phyloP scores from a whole-genome alignment of 1,140 invertebrate genomes.

The Copidosoma floridanum region DNA sequence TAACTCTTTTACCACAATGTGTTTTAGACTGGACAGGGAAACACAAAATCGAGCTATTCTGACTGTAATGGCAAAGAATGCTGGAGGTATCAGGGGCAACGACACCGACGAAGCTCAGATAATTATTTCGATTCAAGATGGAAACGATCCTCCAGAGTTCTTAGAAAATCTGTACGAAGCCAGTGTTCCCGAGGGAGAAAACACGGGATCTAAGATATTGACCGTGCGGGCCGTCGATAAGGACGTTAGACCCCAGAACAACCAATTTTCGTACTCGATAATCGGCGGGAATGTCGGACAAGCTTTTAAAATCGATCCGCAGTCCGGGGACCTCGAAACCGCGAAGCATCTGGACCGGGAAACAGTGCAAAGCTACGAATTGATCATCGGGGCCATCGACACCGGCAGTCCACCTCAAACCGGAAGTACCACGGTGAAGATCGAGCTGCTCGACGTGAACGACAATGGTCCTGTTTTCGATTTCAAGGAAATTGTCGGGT shows the following conservation, averaged over 20 bases:
- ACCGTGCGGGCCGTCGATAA: constrained; percentile 86
- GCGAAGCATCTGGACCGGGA: constrained; percentile 79
- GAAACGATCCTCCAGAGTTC: constrained; percentile 94
- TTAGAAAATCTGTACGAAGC: constrained; percentile 72
- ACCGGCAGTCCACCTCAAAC: constrained; percentile 84
- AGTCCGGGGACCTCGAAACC: constrained; percentile 79
- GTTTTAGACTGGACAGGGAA: constrained; percentile 74
- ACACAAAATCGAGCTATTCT: constrained; percentile 86
- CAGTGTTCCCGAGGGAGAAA: constrained; percentile 74
- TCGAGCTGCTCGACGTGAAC: constrained; percentile 81
- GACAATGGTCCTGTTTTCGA: constrained; percentile 90
- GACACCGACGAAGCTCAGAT: constrained; percentile 94
- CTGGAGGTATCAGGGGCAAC: constrained; percentile 87
- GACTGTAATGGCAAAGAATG: constrained; percentile 92
- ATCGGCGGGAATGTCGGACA: constrained; percentile 79
- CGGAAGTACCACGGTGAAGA: constrained; percentile 78
- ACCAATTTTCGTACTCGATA: constrained; percentile 89
- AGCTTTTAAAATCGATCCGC: constrained; percentile 86
- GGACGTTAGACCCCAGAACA: constrained; percentile 87
- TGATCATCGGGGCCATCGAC: constrained; percentile 89
- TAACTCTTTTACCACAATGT: background rate
- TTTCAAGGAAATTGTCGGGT: constrained; percentile 66
- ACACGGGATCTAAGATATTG: constrained; percentile 70
- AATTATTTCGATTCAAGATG: constrained; percentile 89
- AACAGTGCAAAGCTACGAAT: constrained; percentile 69